A percentile compares a stretch with the other conserved stretches of the same genome.
These are phyloP conservation scores for Prunella himalayana DNA, from an alignment of 2,113 vertebrate species.

Conservation along the genomic window DNA sequence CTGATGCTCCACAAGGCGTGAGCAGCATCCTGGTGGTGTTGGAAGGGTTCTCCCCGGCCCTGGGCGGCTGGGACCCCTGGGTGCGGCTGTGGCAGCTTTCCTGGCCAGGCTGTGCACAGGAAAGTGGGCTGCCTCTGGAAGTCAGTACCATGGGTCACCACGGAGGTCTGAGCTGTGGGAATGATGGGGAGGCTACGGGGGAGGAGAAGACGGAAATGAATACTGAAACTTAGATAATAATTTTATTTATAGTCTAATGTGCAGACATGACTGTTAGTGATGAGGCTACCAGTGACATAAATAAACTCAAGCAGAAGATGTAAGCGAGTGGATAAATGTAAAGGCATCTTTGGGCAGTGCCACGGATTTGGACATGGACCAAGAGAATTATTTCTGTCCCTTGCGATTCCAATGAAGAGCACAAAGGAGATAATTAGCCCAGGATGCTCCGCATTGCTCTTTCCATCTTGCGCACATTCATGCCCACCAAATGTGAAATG, in stretches of 20 bases:
- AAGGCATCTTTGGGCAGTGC: conserved; percentile 67
- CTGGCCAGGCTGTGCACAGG: accelerated
- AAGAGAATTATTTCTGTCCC: conserved; percentile 71
- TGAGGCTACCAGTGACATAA: conserved; percentile 72
- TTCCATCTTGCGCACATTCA: conserved; percentile 72
- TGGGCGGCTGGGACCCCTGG: background rate
- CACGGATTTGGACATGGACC: conserved; percentile 66
- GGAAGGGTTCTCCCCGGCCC: accelerated
- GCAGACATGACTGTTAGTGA: conserved; percentile 59
- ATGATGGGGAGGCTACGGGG: background rate
- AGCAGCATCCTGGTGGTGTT: background rate
- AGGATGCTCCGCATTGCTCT: conserved; percentile 67
- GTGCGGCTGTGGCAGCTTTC: background rate
- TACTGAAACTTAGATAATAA: conserved; percentile 36
- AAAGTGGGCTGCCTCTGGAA: background rate
- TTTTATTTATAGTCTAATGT: conserved; percentile 68
- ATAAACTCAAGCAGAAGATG: conserved; percentile 74
- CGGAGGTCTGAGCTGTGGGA: background rate
- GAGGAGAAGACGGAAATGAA: background rate
- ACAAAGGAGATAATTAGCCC: conserved; percentile 86
- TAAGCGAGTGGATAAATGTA: conserved; percentile 68
- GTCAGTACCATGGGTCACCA: background rate
- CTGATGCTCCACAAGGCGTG: background rate
- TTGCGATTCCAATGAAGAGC: conserved; percentile 69
- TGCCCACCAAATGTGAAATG: conserved; percentile 82